These are phyloP conservation scores for Pristionchus exspectatus DNA, from an alignment of 2,888 invertebrate species.

Conservation along the genomic window DNA sequence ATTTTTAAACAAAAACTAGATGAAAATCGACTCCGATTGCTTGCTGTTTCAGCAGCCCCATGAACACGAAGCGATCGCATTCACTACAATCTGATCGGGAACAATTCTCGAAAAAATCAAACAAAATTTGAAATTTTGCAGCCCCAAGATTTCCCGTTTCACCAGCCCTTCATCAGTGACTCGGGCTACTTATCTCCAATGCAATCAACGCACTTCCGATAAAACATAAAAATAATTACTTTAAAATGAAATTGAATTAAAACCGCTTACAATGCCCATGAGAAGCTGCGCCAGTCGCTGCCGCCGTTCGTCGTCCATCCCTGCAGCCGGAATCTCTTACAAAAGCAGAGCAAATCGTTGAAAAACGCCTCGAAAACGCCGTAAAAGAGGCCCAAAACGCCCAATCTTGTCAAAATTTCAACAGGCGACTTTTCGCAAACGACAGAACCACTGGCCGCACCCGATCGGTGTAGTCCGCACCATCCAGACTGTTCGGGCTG, in stretches of 20 bases:
- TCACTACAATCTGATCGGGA: background rate
- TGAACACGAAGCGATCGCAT: background rate
- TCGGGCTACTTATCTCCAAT: background rate
- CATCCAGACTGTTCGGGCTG: slow-evolving; percentile 6
- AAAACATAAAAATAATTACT: background rate
- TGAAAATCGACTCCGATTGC: background rate
- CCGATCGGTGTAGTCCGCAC: slow-evolving; percentile 29
- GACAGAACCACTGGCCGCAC: background rate
- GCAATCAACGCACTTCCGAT: background rate
- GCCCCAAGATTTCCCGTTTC: background rate
- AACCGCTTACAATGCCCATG: slow-evolving; percentile 14
- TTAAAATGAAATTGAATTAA: background rate
- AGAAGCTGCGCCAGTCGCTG: background rate
- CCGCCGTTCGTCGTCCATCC: background rate
- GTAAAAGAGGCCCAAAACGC: background rate
- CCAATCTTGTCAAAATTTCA: background rate
- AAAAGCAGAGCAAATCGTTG: background rate
- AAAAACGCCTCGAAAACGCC: background rate
- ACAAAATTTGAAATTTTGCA: background rate
- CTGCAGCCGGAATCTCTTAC: background rate
- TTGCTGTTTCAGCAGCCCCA: background rate
- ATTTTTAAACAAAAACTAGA: too few relatives aligned
- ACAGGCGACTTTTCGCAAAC: background rate
- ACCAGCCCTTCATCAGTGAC: background rate
- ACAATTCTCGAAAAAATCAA: background rate